Evolutionary conservation across 2,113 vertebrate genomes (phyloP).

Genomic region (Antennarius striatus): DNA sequence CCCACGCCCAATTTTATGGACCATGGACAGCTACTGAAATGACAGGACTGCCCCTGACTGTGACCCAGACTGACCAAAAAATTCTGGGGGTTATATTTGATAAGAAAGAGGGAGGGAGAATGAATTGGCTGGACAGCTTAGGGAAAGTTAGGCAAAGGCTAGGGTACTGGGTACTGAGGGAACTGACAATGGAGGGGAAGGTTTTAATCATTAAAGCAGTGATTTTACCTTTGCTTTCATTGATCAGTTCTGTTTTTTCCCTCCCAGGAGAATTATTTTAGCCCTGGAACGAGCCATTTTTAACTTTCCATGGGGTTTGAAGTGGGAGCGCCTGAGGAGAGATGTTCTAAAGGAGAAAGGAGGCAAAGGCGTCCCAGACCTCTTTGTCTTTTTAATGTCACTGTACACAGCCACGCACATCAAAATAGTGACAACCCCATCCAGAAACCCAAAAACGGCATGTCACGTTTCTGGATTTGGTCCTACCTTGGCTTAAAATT

Average conservation of each 20-base stretch:
- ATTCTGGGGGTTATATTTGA: neutral
- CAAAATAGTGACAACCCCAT: neutral
- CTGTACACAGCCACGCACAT: too few relatives aligned
- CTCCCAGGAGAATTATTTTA: too few relatives aligned
- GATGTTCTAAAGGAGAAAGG: neutral
- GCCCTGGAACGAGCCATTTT: too few relatives aligned
- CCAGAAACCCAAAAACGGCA: neutral
- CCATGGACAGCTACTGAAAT: too few relatives aligned
- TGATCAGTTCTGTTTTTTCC: neutral
- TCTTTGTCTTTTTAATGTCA: too few relatives aligned
- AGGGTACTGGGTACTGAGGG: neutral
- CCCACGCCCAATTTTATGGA: too few relatives aligned
- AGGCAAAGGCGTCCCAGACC: too few relatives aligned
- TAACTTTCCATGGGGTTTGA: neutral
- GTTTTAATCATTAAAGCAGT: conserved; percentile 23
- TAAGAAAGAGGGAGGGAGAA: neutral
- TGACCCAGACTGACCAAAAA: too few relatives aligned
- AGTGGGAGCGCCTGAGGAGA: neutral
- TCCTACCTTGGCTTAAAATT: neutral
- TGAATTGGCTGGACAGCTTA: neutral
- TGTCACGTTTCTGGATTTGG: neutral
- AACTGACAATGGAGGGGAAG: conserved; percentile 1
- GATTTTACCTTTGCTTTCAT: conserved; percentile 1
- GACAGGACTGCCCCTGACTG: too few relatives aligned
- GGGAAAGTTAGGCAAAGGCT: conserved; percentile 5